Evolutionary conservation across 2,888 invertebrate genomes (phyloP).

Genomic region (Cryptus viduatorius): DNA sequence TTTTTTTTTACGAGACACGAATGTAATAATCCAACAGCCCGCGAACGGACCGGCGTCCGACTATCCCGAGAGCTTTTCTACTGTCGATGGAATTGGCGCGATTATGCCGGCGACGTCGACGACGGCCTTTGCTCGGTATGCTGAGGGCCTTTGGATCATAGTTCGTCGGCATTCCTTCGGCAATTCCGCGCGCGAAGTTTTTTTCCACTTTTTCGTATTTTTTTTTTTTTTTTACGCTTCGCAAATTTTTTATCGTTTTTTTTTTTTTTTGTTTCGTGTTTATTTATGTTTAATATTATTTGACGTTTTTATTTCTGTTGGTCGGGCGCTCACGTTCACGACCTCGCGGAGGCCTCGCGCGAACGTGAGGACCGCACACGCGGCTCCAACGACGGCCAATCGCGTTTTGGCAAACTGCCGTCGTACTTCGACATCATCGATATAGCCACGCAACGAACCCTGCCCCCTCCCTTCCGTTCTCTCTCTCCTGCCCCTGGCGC

Average conservation of each 20-base stretch:
- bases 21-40: constrained; percentile 4
- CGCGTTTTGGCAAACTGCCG: constrained; percentile 74
- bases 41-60: neutral
- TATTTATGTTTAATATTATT: neutral
- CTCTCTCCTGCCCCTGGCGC: neutral
- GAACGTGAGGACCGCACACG: constrained; percentile 70
- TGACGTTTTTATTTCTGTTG: constrained; percentile 21
- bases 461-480: constrained; percentile 14
- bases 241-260: neutral
- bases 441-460: constrained; percentile 52
- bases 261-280: neutral
- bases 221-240: constrained; percentile 56
- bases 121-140: constrained; percentile 51
- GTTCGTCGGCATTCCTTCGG: constrained; percentile 64
- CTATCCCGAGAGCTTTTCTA: constrained; percentile 29
- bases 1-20: constrained; percentile 45
- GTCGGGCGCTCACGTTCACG: constrained; percentile 38
- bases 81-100: constrained; percentile 47
- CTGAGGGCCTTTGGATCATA: constrained; percentile 53
- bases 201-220: neutral
- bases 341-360: constrained; percentile 60
- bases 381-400: constrained; percentile 74
- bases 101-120: constrained; percentile 71
- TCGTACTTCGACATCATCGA: constrained; percentile 76
- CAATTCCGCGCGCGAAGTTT: constrained; percentile 4